Evolutionary conservation across 1,140 invertebrate species (phyloP).

Genomic region (Megathymus violae): DNA sequence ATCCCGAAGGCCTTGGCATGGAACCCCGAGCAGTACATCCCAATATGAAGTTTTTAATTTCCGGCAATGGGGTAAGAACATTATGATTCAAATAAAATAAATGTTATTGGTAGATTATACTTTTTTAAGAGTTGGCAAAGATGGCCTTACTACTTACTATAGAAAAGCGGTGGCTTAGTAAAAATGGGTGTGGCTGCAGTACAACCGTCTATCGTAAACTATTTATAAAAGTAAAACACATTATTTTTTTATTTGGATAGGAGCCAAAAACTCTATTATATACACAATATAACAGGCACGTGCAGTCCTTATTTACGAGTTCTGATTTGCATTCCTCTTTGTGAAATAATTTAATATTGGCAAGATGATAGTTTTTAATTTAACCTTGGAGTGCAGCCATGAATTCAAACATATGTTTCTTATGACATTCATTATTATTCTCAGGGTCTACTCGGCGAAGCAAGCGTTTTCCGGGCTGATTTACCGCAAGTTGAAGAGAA

Average conservation of each 20-base stretch:
- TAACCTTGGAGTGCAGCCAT: conserved; percentile 23
- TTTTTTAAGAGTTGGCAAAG: too few relatives aligned
- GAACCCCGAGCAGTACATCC: conserved; percentile 86
- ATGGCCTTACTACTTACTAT: too few relatives aligned
- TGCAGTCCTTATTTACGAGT: conserved; percentile 35
- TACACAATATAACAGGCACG: conserved; percentile 7
- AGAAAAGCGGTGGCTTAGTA: neutral
- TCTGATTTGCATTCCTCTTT: conserved; percentile 31
- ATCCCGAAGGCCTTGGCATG: conserved; percentile 89
- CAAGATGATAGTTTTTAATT: conserved; percentile 52
- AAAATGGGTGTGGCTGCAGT: neutral
- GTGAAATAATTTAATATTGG: conserved; percentile 38
- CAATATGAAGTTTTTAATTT: conserved; percentile 87
- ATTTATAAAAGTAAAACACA: neutral
- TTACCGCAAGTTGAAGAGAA: conserved; percentile 86
- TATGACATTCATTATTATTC: conserved; percentile 33
- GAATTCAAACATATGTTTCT: neutral
- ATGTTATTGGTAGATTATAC: too few relatives aligned
- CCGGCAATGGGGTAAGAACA: conserved; percentile 80
- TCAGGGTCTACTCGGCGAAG: conserved; percentile 85
- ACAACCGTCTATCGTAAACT: neutral
- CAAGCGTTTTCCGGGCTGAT: conserved; percentile 86
- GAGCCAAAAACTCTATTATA: conserved; percentile 17
- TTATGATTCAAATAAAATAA: neutral
- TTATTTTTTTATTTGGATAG: conserved; percentile 12